Percentiles rank a stretch among this genome's conserved stretches.
Evolutionary conservation across 2,888 invertebrate species (phyloP).

Genomic region (Thymelicus lineola): DNA sequence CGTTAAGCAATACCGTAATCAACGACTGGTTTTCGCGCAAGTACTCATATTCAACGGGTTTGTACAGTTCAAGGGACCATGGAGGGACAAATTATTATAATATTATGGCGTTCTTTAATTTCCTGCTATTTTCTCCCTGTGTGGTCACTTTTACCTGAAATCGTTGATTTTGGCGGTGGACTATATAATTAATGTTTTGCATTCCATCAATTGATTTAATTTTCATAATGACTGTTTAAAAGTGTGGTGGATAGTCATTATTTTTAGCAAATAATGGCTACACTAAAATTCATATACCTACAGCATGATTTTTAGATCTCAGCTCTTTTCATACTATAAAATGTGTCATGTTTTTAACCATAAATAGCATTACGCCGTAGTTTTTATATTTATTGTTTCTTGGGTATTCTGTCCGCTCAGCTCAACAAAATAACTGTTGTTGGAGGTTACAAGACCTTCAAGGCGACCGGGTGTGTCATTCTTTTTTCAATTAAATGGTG

Average conservation of each 20-base stretch:
- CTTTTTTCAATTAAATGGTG: slow-evolving; percentile 35
- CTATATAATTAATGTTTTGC: slow-evolving; percentile 19
- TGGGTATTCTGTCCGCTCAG: not conserved
- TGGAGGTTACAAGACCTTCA: slow-evolving; percentile 32
- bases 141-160: slow-evolving; percentile 39
- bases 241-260: not conserved
- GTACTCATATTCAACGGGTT: slow-evolving; percentile 40
- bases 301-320: not conserved
- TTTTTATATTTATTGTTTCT: not conserved
- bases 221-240: slow-evolving; percentile 15
- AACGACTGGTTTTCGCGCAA: slow-evolving; percentile 44
- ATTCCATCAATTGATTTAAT: slow-evolving; percentile 13
- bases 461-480: slow-evolving; percentile 14
- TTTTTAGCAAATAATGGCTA: not conserved
- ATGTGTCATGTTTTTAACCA: not conserved
- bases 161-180: not conserved
- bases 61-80: slow-evolving; percentile 36
- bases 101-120: slow-evolving; percentile 42
- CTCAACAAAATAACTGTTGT: slow-evolving; percentile 33
- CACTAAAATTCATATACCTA: not conserved
- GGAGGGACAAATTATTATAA: slow-evolving; percentile 28
- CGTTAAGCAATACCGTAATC: slow-evolving; percentile 48
- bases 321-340: not conserved
- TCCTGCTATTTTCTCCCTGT: slow-evolving; percentile 44
- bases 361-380: not conserved